Conservation (phyloP, 2,888 invertebrate species). For the Galerucella nymphaeae region DNA sequence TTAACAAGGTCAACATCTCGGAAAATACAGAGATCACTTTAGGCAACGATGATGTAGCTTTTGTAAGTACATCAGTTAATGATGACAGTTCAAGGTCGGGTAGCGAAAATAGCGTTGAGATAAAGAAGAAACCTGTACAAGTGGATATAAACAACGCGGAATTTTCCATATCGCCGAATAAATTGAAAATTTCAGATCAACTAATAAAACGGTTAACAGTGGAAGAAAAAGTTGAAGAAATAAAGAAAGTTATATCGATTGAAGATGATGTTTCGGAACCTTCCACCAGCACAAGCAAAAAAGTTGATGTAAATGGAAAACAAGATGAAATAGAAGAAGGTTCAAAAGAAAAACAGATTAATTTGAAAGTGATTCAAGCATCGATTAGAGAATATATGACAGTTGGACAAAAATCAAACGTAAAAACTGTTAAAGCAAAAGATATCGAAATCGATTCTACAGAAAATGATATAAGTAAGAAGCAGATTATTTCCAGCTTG, state of each 20-base stretch:
- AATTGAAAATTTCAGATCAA: conserved; percentile 59
- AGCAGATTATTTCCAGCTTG: neutral
- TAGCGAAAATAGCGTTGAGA: conserved; percentile 45
- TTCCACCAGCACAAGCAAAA: neutral
- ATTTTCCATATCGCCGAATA: conserved; percentile 55
- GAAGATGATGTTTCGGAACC: neutral
- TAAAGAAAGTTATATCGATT: conserved; percentile 28
- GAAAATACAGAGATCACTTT: conserved; percentile 58
- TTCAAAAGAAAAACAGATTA: conserved; percentile 7
- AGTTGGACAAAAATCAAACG: conserved; percentile 1
- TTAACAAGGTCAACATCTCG: conserved; percentile 54
- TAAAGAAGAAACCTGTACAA: conserved; percentile 54
- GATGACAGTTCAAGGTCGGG: conserved; percentile 45
- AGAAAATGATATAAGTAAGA: neutral
- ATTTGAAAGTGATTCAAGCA: conserved; percentile 22
- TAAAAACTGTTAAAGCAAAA: neutral
- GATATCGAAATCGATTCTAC: conserved; percentile 1
- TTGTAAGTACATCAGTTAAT: conserved; percentile 46
- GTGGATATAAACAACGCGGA: conserved; percentile 56
- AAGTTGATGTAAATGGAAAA: conserved; percentile 7
- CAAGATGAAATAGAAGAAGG: neutral
- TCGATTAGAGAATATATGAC: conserved; percentile 26
- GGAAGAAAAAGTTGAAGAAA: conserved; percentile 39
- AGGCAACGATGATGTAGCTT: conserved; percentile 49
- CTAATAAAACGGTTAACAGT: conserved; percentile 59